Conservation (phyloP, 2,888 invertebrate genomes). For the Cancer borealis region DNA sequence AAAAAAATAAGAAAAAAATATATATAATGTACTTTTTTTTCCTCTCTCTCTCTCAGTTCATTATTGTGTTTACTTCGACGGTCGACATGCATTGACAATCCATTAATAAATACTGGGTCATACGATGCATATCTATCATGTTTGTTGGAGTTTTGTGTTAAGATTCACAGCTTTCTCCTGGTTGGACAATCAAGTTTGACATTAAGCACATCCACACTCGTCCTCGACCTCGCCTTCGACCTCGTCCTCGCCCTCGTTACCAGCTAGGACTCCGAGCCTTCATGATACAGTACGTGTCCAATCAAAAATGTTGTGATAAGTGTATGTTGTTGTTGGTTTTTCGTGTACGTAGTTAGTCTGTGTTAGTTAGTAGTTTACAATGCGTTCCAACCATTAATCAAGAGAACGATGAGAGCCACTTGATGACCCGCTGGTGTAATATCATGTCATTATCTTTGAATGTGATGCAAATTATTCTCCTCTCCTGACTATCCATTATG, state of each 20-base stretch:
- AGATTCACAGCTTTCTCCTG: background rate
- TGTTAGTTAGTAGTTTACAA: too few relatives aligned
- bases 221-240: background rate
- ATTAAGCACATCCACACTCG: background rate
- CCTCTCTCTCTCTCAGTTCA: background rate
- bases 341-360: too few relatives aligned
- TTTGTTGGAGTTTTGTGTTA: background rate
- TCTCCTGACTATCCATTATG: too few relatives aligned
- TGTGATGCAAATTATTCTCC: too few relatives aligned
- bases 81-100: background rate
- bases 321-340: too few relatives aligned
- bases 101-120: background rate
- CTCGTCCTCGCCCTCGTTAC: constrained; percentile 2
- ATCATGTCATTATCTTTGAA: too few relatives aligned
- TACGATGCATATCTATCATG: background rate
- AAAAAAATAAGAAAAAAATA: background rate
- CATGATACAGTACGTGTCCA: background rate
- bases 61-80: background rate
- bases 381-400: too few relatives aligned
- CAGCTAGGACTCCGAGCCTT: background rate
- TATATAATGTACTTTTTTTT: background rate
- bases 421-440: too few relatives aligned
- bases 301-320: too few relatives aligned
- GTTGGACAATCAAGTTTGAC: background rate
- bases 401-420: too few relatives aligned